phyloP scores from a whole-genome alignment of 2,113 vertebrate genomes.

The Pseudorasbora parva region DNA sequence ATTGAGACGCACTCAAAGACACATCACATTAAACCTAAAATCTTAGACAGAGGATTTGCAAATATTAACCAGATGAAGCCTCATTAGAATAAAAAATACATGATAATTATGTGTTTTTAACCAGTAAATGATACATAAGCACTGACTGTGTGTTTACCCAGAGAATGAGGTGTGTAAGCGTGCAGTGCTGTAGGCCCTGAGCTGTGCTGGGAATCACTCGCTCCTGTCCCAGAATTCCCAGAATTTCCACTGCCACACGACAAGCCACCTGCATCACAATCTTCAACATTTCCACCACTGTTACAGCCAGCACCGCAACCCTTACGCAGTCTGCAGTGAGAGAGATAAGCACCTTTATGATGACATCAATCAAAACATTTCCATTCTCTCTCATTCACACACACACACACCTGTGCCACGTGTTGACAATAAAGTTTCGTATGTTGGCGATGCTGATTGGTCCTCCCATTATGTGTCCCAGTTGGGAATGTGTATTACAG shows the following conservation, averaged over 20 bases:
- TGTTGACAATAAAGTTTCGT: slow-evolving; percentile 89
- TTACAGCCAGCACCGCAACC: slow-evolving; percentile 98
- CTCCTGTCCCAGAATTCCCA: slow-evolving; percentile 67
- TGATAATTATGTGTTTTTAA: not conserved
- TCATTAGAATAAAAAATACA: not conserved
- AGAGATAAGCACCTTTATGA: not conserved
- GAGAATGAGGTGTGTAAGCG: slow-evolving; percentile 80
- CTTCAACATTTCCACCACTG: slow-evolving; percentile 97
- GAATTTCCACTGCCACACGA: slow-evolving; percentile 84
- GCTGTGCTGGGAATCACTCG: slow-evolving; percentile 84
- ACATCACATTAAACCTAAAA: not conserved
- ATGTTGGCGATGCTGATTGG: slow-evolving; percentile 96
- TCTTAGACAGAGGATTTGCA: not conserved
- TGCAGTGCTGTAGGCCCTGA: slow-evolving; percentile 81
- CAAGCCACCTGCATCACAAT: slow-evolving; percentile 88
- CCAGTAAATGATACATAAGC: not conserved
- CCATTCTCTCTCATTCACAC: not conserved
- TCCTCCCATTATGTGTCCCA: slow-evolving; percentile 90
- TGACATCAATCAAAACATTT: not conserved
- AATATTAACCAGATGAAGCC: not conserved
- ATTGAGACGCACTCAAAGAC: not conserved
- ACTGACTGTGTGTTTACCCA: slow-evolving; percentile 76
- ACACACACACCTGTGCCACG: slow-evolving; percentile 90
- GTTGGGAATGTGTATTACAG: slow-evolving; percentile 92
- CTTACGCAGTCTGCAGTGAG: slow-evolving; percentile 84